Evolutionary conservation across 53 echinoderm and acorn worm species (phyloP).

Genomic region (Stichopus horrens): DNA sequence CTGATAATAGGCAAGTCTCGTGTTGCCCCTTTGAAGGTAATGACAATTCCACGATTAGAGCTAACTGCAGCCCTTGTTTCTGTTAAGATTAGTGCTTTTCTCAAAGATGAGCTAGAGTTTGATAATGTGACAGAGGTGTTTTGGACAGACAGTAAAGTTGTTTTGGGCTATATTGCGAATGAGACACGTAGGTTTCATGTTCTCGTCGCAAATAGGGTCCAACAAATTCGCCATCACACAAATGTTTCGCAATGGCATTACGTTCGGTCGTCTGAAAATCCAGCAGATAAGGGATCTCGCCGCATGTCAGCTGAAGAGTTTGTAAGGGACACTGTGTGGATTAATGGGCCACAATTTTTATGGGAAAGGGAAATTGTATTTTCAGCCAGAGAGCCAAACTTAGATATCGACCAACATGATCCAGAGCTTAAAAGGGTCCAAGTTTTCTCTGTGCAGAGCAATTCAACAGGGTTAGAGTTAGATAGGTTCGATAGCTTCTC

Average conservation of each 20-base stretch:
- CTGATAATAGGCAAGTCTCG: conserved; percentile 61
- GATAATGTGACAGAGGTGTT: conserved; percentile 51
- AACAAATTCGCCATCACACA: conserved; percentile 32
- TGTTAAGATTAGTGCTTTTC: background rate
- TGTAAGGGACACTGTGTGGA: background rate
- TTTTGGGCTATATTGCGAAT: conserved; percentile 53
- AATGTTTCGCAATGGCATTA: conserved; percentile 55
- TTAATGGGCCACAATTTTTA: background rate
- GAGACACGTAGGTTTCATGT: conserved; percentile 51
- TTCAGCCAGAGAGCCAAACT: background rate
- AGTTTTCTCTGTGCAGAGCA: background rate
- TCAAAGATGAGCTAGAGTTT: conserved; percentile 49
- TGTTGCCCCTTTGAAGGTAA: conserved; percentile 4
- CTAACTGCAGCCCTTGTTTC: conserved; percentile 15
- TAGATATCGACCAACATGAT: conserved; percentile 35
- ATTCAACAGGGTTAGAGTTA: conserved; percentile 33
- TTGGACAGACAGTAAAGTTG: conserved; percentile 62
- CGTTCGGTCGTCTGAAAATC: conserved; percentile 50
- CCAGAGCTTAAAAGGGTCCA: conserved; percentile 37
- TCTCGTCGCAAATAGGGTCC: conserved; percentile 57
- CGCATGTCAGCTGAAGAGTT: conserved; percentile 51
- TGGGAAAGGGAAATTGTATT: conserved; percentile 18
- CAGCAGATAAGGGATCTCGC: conserved; percentile 61
- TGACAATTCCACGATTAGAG: conserved; percentile 17
- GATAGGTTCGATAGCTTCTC: conserved; percentile 22